A percentile compares a stretch with the other conserved stretches of the same genome.
These are phyloP conservation scores for Oeneis ivallda DNA, from an alignment of 2,888 invertebrate genomes.

Conservation along the genomic window DNA sequence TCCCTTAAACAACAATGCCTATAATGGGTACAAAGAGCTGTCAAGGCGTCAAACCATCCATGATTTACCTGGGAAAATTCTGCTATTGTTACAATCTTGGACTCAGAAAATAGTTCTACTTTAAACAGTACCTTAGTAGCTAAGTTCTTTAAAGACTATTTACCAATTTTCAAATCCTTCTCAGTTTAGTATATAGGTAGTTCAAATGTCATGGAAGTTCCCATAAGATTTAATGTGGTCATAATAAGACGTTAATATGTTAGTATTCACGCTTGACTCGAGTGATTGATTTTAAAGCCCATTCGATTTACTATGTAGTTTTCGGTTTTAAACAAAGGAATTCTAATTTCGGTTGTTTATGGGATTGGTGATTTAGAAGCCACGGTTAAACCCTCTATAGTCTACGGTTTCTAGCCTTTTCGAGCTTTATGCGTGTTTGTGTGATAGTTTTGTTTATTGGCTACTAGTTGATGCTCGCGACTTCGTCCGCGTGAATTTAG, in stretches of 20 bases:
- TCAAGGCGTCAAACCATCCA: neutral
- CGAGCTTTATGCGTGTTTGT: slow-evolving; percentile 15
- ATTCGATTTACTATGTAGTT: slow-evolving; percentile 49
- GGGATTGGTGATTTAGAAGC: slow-evolving; percentile 17
- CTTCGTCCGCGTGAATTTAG: no score
- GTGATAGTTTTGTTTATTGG: slow-evolving; percentile 8
- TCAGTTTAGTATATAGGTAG: slow-evolving; percentile 2
- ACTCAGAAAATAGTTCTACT: neutral
- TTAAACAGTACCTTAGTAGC: neutral
- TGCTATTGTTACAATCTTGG: neutral
- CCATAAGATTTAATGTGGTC: slow-evolving; percentile 37
- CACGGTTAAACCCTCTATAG: neutral
- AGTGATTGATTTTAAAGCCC: slow-evolving; percentile 57
- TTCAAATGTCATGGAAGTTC: slow-evolving; percentile 25
- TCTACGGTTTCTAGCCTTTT: neutral
- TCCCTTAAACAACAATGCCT: no score
- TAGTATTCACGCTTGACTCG: slow-evolving; percentile 43
- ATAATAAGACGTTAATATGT: slow-evolving; percentile 44
- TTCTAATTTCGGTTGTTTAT: slow-evolving; percentile 35
- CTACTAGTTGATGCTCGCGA: no score
- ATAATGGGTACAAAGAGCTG: neutral
- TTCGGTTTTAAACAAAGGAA: slow-evolving; percentile 44
- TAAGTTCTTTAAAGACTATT: neutral
- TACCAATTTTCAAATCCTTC: neutral
- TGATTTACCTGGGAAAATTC: slow-evolving; percentile 1